phyloP scores from a whole-genome alignment of 2,797 vertebrate species.

The Sorex maritimensis region DNA sequence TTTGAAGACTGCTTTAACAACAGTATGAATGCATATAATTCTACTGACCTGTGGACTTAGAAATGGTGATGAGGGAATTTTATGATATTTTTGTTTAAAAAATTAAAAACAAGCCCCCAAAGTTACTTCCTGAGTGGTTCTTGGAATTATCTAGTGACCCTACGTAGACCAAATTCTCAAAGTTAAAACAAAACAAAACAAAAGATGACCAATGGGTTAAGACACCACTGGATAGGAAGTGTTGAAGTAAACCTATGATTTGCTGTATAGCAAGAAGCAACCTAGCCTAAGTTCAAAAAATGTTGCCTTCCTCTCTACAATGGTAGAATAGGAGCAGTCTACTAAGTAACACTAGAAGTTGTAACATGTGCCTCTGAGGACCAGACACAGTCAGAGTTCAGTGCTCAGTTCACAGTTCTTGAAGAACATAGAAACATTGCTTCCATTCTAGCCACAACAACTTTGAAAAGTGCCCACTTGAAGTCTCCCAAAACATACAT shows the following conservation, averaged over 20 bases:
- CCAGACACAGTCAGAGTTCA: constrained; percentile 19
- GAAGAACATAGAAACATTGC: rapidly evolving
- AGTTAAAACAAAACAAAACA: not conserved
- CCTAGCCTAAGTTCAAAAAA: not conserved
- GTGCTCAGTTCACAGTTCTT: not conserved
- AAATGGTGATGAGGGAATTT: not conserved
- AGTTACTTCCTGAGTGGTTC: not conserved
- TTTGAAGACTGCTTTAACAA: not conserved
- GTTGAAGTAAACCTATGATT: not conserved
- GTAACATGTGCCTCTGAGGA: not conserved
- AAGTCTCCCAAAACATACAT: not conserved
- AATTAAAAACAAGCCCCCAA: not conserved
- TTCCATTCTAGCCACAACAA: too few species aligned
- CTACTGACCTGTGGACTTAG: not conserved
- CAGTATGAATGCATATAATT: not conserved
- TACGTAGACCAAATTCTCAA: not conserved
- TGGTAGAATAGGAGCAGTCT: not conserved
- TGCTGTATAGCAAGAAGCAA: not conserved
- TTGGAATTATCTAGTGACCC: not conserved
- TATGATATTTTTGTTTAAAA: not conserved
- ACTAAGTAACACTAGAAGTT: not conserved
- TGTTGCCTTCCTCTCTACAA: not conserved
- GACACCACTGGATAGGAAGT: not conserved
- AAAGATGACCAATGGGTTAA: not conserved
- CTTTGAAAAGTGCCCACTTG: not conserved